phyloP scores from a whole-genome alignment of 92 coral and sea anemone species.

The Virgularia gustaviana region DNA sequence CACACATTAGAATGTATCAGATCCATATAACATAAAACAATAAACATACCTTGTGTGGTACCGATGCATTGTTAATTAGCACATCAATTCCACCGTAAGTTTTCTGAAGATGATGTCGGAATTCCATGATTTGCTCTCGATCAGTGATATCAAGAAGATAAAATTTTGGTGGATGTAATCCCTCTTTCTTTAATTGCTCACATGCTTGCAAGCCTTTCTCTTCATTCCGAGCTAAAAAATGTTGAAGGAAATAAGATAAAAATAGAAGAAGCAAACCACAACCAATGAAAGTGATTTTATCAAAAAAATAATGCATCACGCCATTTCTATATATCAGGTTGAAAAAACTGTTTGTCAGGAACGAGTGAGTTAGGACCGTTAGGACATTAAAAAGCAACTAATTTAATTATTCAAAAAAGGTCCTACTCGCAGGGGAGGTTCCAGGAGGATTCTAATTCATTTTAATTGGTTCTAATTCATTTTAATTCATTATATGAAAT shows the following conservation, averaged over 20 bases:
- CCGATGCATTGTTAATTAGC: slow-evolving; percentile 32
- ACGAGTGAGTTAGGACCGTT: no score
- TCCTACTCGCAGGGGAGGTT: no score
- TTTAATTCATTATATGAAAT: no score
- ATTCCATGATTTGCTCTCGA: slow-evolving; percentile 34
- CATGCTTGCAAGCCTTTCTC: slow-evolving; percentile 39
- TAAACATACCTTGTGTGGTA: slow-evolving; percentile 28
- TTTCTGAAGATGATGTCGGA: slow-evolving; percentile 34
- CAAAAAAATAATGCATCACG: no score
- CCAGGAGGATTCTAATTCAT: no score
- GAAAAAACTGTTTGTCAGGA: no score
- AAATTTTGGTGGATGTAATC: slow-evolving; percentile 28
- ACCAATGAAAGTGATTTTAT: background rate
- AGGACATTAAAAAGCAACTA: no score
- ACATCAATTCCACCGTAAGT: slow-evolving; percentile 38
- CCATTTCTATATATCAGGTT: no score
- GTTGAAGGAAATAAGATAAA: background rate
- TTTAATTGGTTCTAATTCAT: no score
- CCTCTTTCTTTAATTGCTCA: slow-evolving; percentile 33
- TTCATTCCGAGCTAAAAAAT: slow-evolving; percentile 22
- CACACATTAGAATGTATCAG: no score
- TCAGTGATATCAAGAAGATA: slow-evolving; percentile 34
- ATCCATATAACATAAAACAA: no score
- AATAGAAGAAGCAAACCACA: background rate
- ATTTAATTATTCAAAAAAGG: no score